Evolutionary conservation across 2,113 vertebrate species (phyloP).

Genomic region (Alces alces): DNA sequence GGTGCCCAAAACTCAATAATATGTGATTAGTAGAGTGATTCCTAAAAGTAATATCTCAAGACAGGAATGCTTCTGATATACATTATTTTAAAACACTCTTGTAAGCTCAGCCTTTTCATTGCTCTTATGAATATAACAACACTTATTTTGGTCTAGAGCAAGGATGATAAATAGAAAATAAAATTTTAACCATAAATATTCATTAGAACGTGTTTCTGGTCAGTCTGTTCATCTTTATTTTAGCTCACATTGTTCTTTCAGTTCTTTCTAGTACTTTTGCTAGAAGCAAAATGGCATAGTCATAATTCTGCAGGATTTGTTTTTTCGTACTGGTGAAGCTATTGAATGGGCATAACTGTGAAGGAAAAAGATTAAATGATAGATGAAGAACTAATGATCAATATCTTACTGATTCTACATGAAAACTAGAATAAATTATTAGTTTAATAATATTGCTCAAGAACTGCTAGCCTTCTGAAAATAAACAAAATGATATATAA

Average conservation of each 20-base stretch:
- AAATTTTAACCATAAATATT: slow-evolving; percentile 8
- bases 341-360: background rate
- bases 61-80: background rate
- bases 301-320: background rate
- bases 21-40: background rate
- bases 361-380: background rate
- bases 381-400: background rate
- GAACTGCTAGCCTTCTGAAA: background rate
- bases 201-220: background rate
- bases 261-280: background rate
- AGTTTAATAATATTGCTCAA: background rate
- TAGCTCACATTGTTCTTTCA: background rate
- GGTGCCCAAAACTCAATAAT: background rate
- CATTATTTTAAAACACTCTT: background rate
- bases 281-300: background rate
- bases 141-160: background rate
- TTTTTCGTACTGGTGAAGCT: background rate
- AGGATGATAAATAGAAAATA: background rate
- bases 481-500: background rate
- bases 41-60: slow-evolving; percentile 24
- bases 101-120: background rate
- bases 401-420: background rate
- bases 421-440: slow-evolving; percentile 17
- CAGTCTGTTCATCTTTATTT: background rate
- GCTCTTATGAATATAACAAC: background rate